A percentile compares a stretch with the other conserved stretches of the same genome.
phyloP scores from a whole-genome alignment of 2,113 vertebrate genomes.

The Neodon shergylaensis region DNA sequence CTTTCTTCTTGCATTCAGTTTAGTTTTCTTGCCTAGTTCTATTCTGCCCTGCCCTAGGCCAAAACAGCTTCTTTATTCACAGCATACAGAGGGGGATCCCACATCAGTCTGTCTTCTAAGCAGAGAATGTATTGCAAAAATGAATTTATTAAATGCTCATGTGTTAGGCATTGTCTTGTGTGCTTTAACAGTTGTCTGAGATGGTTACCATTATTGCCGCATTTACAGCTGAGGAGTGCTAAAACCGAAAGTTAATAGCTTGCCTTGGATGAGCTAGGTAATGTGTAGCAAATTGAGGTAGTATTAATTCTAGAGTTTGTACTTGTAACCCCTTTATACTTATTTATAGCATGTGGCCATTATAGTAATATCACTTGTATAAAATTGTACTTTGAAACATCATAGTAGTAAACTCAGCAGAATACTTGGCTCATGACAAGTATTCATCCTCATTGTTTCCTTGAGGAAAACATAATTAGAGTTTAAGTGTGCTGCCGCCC shows the following conservation, averaged over 20 bases:
- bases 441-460: slow-evolving; percentile 14
- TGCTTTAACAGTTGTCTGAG: neutral
- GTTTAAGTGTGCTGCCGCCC: neutral
- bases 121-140: neutral
- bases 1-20: too few species aligned
- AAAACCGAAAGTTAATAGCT: slow-evolving; percentile 6
- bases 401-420: neutral
- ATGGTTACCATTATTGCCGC: neutral
- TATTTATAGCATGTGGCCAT: neutral
- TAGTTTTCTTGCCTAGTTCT: too few species aligned
- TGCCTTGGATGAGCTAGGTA: neutral
- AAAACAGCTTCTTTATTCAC: too few species aligned
- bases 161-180: neutral
- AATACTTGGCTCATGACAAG: neutral
- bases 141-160: neutral
- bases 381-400: slow-evolving; percentile 22
- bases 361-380: neutral
- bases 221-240: neutral
- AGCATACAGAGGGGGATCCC: too few species aligned
- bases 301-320: neutral
- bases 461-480: neutral
- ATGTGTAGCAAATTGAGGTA: neutral
- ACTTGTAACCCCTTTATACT: neutral
- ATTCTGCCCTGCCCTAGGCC: too few species aligned
- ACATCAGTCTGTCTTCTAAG: neutral